Base-by-base conservation (phyloP, 2,113 vertebrate genomes). In the Lagopus muta region DNA sequence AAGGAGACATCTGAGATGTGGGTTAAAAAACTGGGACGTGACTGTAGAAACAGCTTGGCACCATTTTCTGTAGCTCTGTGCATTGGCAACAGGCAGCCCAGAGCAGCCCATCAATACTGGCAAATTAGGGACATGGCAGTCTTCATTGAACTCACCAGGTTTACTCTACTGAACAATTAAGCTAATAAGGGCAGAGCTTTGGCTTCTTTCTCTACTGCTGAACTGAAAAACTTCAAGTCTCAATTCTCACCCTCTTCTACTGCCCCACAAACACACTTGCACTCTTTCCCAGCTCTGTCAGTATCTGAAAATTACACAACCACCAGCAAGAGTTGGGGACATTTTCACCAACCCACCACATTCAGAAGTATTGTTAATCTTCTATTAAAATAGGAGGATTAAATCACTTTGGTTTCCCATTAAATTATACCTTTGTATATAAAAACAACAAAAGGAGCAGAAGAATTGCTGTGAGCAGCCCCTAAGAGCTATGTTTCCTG, bases 231-330 rank as follows among this genome's bases (percentile, higher is more conserved):
- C 43, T 10, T 40, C 9, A 10, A 57, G 16, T 8, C 28, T 77
- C 21, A 6, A 16, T 34, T 58, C 65, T 28, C 6, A 6, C 28
- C 72, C 38, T 30, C 40, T 69, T 48, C 52, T 47, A 0, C 20
- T 13, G 7, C 19, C 18, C 28, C 24, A 0, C 0, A 0, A 11
- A 13, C 1, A 0, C 0, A 0, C 14, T 13, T 0, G 0, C 6
- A 30, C 16, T 1, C 21, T 36, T 70, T 60, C 47, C 24, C 10
- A 5, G 28, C 6, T 77, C 55, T 48, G 47, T 8, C 43, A 25
- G 70, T 20, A 24, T 52, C 50, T 81, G 38, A 47, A 74, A 88
- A 81, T 65, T 65, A 30, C 18, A 21, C 28, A 36, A 1, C 7
- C 10, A 4, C 7, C 21, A 1, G 12, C n/a, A 12, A 4, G 28